These are phyloP conservation scores for Drosophila ochracea DNA, from an alignment of 2,888 invertebrate species.

Conservation along the genomic window DNA sequence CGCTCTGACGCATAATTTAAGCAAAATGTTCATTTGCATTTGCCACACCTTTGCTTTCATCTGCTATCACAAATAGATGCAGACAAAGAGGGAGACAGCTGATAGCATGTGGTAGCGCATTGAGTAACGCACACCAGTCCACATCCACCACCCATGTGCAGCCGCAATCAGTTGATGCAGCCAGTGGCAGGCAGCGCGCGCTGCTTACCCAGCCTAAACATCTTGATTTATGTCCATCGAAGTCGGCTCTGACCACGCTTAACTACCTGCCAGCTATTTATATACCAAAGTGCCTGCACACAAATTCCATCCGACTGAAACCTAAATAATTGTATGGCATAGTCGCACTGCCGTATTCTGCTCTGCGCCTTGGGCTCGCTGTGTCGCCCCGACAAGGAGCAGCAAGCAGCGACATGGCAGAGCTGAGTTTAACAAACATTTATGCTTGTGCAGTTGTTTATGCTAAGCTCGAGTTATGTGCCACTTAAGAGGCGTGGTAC, in stretches of 20 bases:
- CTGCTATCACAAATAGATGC: background rate
- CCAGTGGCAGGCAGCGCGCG: slow-evolving; percentile 15
- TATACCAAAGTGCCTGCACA: slow-evolving; percentile 56
- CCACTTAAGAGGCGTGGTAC: slow-evolving; percentile 70
- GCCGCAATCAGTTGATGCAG: slow-evolving; percentile 53
- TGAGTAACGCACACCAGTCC: slow-evolving; percentile 28
- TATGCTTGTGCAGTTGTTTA: slow-evolving; percentile 79
- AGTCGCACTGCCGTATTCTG: slow-evolving; percentile 15
- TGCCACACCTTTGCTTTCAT: slow-evolving; percentile 26
- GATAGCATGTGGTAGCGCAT: slow-evolving; percentile 1
- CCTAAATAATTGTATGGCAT: slow-evolving; percentile 77
- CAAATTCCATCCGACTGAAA: slow-evolving; percentile 70
- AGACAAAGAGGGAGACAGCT: background rate
- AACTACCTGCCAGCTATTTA: slow-evolving; percentile 53
- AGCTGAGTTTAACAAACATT: slow-evolving; percentile 74
- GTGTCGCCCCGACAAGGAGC: background rate
- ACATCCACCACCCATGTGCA: slow-evolving; percentile 24
- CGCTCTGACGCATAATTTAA: slow-evolving; percentile 70
- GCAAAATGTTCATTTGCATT: slow-evolving; percentile 63
- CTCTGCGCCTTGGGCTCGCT: slow-evolving; percentile 1
- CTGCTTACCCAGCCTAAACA: slow-evolving; percentile 25
- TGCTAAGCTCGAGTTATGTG: slow-evolving; percentile 79
- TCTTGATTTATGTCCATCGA: slow-evolving; percentile 82
- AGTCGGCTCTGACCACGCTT: slow-evolving; percentile 40
- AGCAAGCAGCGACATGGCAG: background rate